Conservation (phyloP, 2,113 vertebrate species). For the Amphiprion ocellaris region DNA sequence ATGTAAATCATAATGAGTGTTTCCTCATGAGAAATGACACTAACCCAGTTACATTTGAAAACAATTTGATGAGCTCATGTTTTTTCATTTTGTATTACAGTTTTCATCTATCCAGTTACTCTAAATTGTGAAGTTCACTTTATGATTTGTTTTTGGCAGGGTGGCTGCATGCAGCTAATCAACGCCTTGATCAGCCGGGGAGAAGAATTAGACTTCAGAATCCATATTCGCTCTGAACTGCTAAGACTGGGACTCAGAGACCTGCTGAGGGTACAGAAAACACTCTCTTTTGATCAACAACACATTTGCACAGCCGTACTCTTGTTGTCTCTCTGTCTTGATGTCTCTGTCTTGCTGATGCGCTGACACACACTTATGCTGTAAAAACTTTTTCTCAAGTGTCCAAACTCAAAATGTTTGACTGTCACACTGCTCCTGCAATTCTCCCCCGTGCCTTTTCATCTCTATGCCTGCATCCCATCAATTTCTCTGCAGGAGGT, state of each 20-base stretch:
- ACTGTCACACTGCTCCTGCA: slow-evolving; percentile 25
- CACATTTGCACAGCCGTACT: slow-evolving; percentile 20
- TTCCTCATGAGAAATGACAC: slow-evolving; percentile 5
- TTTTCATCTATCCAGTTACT: neutral
- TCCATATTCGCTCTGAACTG: slow-evolving; percentile 92
- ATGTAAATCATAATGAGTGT: neutral
- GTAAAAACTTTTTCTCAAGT: slow-evolving; percentile 34
- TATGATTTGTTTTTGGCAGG: slow-evolving; percentile 74
- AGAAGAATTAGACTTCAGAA: slow-evolving; percentile 92
- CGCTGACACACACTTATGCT: neutral
- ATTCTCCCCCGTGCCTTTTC: slow-evolving; percentile 24
- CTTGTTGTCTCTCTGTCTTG: slow-evolving; percentile 4
- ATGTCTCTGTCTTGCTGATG: slow-evolving; percentile 33
- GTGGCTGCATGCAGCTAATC: slow-evolving; percentile 91
- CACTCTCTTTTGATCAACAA: slow-evolving; percentile 24
- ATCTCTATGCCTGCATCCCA: slow-evolving; percentile 19
- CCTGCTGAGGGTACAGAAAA: slow-evolving; percentile 83
- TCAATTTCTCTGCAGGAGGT: slow-evolving; percentile 83
- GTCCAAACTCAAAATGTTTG: slow-evolving; percentile 42
- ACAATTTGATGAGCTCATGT: neutral
- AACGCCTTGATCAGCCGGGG: slow-evolving; percentile 90
- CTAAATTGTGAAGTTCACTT: slow-evolving; percentile 22
- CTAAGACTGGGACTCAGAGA: slow-evolving; percentile 88
- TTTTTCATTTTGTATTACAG: neutral
- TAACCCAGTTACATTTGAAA: neutral